Evolutionary conservation across 2,113 vertebrate genomes (phyloP), one percentile per base, ranked within the genome.

Genomic region (Heterotis niloticus): DNA sequence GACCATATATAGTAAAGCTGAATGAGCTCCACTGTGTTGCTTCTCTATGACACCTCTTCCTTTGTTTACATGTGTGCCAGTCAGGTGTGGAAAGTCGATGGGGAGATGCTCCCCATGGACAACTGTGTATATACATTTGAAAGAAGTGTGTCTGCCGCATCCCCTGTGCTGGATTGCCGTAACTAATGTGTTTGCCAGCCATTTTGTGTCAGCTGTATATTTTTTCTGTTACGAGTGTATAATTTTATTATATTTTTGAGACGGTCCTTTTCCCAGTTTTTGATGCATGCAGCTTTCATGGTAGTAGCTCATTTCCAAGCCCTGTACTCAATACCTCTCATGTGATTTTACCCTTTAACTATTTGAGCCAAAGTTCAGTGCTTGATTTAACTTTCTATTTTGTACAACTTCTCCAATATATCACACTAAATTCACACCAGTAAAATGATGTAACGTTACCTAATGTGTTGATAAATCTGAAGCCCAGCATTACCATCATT

Each of bases 51-150:
- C 71, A 28, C 71, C 23, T 26, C 23, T 51, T 73, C 51, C 71
- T 74, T 57, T 74, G 71, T 59, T 52, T 72, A 51, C 11, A 14
- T 20, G 20, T 20, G 52, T 59, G 71, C 20, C 16, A 16, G 54
- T 74, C 71, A 74, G 23, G 71, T 74, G 71, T 59, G 51, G n/a
- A 72, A 20, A 59, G 71, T 20, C 23, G 17, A 51, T 59, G 54
- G 23, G 71, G 54, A 74, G 57, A 57, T 18, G 71, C 26, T 57
- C 51, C 23, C 56, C 54, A 56, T 73, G 26, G 23, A 74, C 71
- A 26, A 44, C 16, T 44, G 24, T 73, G 23, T 28, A 20, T 56
- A 74, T 52, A 51, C 54, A 9, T 57, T 3, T 17, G 14, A 23
- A 23, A 24, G 17, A 59, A 4, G 17, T 14, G 52, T 28, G 54